phyloP scores from a whole-genome alignment of 1,140 invertebrate species.

The Ooceraea biroi region DNA sequence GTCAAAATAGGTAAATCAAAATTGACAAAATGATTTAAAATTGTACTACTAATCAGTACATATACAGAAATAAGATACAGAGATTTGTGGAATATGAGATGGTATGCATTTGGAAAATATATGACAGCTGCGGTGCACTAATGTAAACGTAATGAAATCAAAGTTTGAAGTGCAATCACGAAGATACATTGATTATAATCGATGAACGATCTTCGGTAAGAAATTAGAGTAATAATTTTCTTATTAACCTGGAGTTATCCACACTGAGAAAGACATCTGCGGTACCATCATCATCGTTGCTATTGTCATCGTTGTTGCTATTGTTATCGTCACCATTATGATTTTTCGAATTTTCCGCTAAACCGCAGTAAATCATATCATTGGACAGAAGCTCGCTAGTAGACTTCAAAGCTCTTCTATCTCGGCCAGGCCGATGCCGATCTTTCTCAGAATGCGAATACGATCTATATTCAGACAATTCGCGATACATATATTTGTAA shows the following conservation, averaged over 20 bases:
- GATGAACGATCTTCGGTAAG: not conserved
- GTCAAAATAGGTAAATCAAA: too few species aligned
- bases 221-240: not conserved
- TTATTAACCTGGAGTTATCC: conserved; percentile 78
- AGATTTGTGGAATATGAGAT: too few species aligned
- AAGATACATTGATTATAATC: not conserved
- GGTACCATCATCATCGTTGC: conserved; percentile 80
- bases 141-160: not conserved
- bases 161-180: not conserved
- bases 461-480: conserved; percentile 72
- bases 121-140: too few species aligned
- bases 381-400: conserved; percentile 82
- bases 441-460: conserved; percentile 84
- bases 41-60: too few species aligned
- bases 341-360: conserved; percentile 67
- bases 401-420: conserved; percentile 79
- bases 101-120: too few species aligned
- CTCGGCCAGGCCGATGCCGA: conserved; percentile 72
- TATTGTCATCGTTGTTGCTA: conserved; percentile 75
- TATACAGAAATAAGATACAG: too few species aligned
- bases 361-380: conserved; percentile 84
- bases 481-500: not conserved
- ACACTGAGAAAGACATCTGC: conserved; percentile 83
- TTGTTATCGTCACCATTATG: conserved; percentile 54
- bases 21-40: too few species aligned